phyloP scores from a whole-genome alignment of 2,797 vertebrate genomes.

The Sebastes variabilis region DNA sequence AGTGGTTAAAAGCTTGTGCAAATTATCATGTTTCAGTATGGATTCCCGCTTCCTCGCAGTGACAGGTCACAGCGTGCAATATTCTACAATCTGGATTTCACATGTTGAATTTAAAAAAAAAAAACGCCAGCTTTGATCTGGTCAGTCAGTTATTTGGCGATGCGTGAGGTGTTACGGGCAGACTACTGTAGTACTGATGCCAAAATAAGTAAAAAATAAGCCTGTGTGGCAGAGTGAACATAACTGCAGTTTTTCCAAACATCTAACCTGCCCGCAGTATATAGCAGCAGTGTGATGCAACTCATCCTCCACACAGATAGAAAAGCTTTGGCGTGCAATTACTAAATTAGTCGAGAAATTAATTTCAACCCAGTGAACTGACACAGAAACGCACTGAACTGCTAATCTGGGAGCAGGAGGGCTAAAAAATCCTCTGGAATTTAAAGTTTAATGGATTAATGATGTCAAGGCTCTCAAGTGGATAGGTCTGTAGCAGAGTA shows the following conservation, averaged over 20 bases:
- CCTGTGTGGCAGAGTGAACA: neutral
- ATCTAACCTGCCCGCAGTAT: constrained; percentile 52
- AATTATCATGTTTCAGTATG: constrained; percentile 56
- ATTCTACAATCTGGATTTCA: constrained; percentile 33
- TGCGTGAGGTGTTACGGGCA: constrained; percentile 5
- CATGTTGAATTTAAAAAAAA: constrained; percentile 1
- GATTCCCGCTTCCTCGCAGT: constrained; percentile 33
- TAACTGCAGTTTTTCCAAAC: constrained; percentile 1
- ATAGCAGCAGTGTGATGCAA: constrained; percentile 35
- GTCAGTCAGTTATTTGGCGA: constrained; percentile 14
- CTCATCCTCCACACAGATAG: constrained; percentile 51
- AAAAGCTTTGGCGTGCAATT: constrained; percentile 74
- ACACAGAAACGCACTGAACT: constrained; percentile 80
- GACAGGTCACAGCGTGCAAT: constrained; percentile 24
- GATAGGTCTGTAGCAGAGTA: constrained; percentile 55
- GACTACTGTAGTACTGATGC: neutral
- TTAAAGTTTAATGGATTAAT: constrained; percentile 82
- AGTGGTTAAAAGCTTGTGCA: constrained; percentile 67
- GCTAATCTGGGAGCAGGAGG: constrained; percentile 76
- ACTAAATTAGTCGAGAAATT: constrained; percentile 80
- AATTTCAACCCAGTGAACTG: constrained; percentile 80
- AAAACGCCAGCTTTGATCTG: constrained; percentile 16
- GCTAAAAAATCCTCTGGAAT: constrained; percentile 71
- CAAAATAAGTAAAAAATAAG: constrained; percentile 16
- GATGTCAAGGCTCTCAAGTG: constrained; percentile 76